A percentile compares a stretch with the other conserved stretches of the same genome.
phyloP scores from a whole-genome alignment of 2,888 invertebrate genomes.

The Lasioglossum figueresi region DNA sequence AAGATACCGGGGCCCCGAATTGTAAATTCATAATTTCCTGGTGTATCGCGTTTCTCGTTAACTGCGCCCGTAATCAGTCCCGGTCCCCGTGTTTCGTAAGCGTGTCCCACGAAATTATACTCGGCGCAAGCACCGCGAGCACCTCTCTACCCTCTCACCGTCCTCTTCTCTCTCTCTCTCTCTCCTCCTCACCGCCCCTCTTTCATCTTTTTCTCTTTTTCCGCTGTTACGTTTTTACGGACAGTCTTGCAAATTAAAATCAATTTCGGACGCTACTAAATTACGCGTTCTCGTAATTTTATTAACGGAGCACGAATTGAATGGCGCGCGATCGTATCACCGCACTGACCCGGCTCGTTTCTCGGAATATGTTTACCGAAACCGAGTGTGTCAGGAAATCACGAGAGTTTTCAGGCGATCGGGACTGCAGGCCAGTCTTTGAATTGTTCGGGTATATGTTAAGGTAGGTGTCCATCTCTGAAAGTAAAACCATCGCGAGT shows the following conservation, averaged over 20 bases:
- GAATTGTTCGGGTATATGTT: background rate
- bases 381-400: background rate
- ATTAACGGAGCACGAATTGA: background rate
- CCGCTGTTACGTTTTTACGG: background rate
- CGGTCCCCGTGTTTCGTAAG: constrained; percentile 23
- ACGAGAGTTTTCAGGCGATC: too few relatives aligned
- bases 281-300: constrained; percentile 13
- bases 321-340: background rate
- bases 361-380: background rate
- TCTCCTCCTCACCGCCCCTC: background rate
- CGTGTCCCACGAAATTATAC: constrained; percentile 51
- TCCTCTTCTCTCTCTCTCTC: too few relatives aligned
- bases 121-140: background rate
- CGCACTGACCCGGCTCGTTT: background rate
- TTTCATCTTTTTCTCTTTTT: background rate
- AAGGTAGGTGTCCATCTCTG: too few relatives aligned
- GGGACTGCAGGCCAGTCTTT: background rate
- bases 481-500: too few relatives aligned
- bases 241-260: constrained; percentile 23
- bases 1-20: constrained; percentile 50
- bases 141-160: background rate
- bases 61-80: constrained; percentile 44
- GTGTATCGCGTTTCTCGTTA: constrained; percentile 54
- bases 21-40: constrained; percentile 58
- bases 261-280: constrained; percentile 14